phyloP scores from a whole-genome alignment of 2,888 invertebrate genomes.

The Epinotia brunnichana region DNA sequence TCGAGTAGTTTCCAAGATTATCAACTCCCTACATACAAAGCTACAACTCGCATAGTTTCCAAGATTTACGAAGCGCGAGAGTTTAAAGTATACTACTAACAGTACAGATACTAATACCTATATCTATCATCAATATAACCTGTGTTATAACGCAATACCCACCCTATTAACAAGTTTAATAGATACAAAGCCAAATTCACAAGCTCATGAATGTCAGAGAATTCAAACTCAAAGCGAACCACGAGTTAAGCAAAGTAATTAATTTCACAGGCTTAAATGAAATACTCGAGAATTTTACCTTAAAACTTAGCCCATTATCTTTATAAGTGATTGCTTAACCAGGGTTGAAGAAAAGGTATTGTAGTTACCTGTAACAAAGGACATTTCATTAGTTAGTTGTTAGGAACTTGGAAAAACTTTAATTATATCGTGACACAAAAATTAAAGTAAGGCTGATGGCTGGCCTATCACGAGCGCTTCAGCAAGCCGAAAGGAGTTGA shows the following conservation, averaged over 20 bases:
- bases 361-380: slow-evolving; percentile 40
- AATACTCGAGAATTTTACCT: slow-evolving; percentile 35
- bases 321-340: slow-evolving; percentile 36
- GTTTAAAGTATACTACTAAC: too few species aligned
- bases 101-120: neutral
- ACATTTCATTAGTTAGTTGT: slow-evolving; percentile 17
- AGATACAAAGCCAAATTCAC: slow-evolving; percentile 25
- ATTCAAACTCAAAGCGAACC: slow-evolving; percentile 31
- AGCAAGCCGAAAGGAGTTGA: too few species aligned
- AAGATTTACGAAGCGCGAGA: too few species aligned
- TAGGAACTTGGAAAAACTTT: slow-evolving; percentile 5
- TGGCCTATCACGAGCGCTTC: too few species aligned
- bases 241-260: slow-evolving; percentile 33
- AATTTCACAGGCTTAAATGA: slow-evolving; percentile 37
- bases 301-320: slow-evolving; percentile 38
- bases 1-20: too few species aligned
- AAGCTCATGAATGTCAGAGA: slow-evolving; percentile 32
- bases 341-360: slow-evolving; percentile 19
- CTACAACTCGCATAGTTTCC: too few species aligned
- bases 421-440: neutral
- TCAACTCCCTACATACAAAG: too few species aligned
- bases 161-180: neutral
- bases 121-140: neutral
- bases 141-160: neutral
- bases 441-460: too few species aligned